Conservation (phyloP, 2,888 invertebrate genomes). For the Xestoiulus laeticollis region DNA sequence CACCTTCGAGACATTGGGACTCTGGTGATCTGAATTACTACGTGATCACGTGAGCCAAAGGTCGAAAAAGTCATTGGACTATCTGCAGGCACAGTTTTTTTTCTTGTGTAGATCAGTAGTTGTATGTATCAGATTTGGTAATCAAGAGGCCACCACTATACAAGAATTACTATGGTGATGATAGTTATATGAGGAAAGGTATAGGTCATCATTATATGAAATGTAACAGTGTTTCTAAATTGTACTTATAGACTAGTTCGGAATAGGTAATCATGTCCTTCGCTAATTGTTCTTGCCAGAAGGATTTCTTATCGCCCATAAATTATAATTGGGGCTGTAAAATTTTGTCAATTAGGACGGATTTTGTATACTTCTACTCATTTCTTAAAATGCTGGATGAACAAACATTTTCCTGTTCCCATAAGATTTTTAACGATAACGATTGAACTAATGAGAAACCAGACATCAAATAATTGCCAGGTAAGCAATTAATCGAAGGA, state of each 20-base stretch:
- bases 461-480: neutral
- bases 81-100: neutral
- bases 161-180: neutral
- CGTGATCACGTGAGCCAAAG: neutral
- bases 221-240: neutral
- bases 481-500: neutral
- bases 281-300: neutral
- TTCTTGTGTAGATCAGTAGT: neutral
- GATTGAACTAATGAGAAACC: neutral
- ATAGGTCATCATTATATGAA: neutral
- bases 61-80: slow-evolving; percentile 34
- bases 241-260: neutral
- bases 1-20: slow-evolving; percentile 39
- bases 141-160: neutral
- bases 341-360: slow-evolving; percentile 2
- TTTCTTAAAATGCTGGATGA: neutral
- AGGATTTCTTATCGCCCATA: slow-evolving; percentile 16
- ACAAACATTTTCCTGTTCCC: neutral
- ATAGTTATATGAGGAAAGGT: neutral
- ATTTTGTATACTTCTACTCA: neutral
- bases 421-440: neutral
- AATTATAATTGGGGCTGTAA: slow-evolving; percentile 35
- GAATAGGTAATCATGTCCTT: neutral
- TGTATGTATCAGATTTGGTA: neutral
- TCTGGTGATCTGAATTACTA: slow-evolving; percentile 17